Percentiles rank a stretch among this genome's conserved stretches.
Evolutionary conservation across 2,113 vertebrate species (phyloP).

Genomic region (Cyrtonyx montezumae): DNA sequence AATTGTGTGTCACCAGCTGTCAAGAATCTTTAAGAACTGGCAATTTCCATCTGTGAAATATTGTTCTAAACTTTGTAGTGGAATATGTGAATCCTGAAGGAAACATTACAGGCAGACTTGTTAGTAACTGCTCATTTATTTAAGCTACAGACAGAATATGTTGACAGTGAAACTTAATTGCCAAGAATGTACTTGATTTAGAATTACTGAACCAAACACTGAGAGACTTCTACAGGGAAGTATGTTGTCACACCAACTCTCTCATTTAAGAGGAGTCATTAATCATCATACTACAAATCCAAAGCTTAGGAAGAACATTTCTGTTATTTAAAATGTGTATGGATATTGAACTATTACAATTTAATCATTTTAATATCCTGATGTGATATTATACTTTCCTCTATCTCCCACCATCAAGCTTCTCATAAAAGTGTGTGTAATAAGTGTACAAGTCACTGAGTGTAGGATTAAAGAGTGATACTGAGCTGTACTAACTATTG

Average conservation of each 20-base stretch:
- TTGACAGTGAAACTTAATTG: constrained; percentile 44
- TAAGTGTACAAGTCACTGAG: neutral
- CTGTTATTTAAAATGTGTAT: neutral
- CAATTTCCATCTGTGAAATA: neutral
- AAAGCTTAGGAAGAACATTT: neutral
- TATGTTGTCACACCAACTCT: neutral
- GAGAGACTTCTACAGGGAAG: neutral
- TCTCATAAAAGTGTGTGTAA: neutral
- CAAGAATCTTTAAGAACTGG: neutral
- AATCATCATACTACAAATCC: constrained; percentile 10
- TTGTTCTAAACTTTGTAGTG: neutral
- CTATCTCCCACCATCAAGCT: neutral
- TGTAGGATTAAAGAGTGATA: neutral
- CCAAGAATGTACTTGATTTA: constrained; percentile 34
- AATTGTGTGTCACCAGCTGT: neutral
- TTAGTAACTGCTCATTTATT: constrained; percentile 46
- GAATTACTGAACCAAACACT: constrained; percentile 32
- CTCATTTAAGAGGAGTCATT: constrained; percentile 12
- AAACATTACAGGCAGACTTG: neutral
- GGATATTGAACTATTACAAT: neutral
- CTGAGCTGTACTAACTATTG: neutral
- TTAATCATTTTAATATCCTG: neutral
- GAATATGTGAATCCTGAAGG: constrained; percentile 14
- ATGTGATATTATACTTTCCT: neutral
- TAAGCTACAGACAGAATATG: constrained; percentile 30